Conservation (phyloP, 2,888 invertebrate species). For the Euplagia quadripunctaria region DNA sequence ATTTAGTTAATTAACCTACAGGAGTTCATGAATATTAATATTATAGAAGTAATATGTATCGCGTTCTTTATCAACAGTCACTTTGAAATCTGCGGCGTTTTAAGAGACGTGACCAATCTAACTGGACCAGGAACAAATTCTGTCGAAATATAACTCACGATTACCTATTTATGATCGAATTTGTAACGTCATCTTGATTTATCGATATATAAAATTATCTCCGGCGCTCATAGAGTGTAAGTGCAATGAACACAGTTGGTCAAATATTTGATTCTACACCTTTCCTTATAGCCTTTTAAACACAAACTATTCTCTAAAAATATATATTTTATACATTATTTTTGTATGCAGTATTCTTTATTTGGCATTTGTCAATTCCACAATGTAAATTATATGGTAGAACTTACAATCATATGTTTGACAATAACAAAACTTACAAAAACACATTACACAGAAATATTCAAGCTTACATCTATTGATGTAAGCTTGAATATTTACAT, state of each 20-base stretch:
- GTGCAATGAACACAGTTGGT: background rate
- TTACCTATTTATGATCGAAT: too few species aligned
- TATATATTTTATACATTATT: too few species aligned
- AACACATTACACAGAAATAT: too few species aligned
- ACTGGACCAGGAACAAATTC: background rate
- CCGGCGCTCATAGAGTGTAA: background rate
- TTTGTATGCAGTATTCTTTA: too few species aligned
- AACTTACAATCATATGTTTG: too few species aligned
- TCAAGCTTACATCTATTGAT: too few species aligned
- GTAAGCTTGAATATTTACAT: too few species aligned
- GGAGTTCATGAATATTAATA: background rate
- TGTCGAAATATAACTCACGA: background rate
- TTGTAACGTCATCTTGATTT: background rate
- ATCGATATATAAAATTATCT: background rate
- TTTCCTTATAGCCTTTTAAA: background rate
- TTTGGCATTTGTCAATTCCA: too few species aligned
- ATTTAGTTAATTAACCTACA: background rate
- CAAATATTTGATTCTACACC: background rate
- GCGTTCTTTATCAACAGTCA: background rate
- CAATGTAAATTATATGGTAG: too few species aligned
- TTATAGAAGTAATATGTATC: background rate
- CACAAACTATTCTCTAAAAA: too few species aligned
- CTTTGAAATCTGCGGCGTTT: background rate
- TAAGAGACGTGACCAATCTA: background rate
- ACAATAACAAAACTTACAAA: too few species aligned